Percentiles rank a stretch among this genome's conserved stretches.
phyloP scores from a whole-genome alignment of 2,797 vertebrate genomes.

The Eupleurogrammus muticus region DNA sequence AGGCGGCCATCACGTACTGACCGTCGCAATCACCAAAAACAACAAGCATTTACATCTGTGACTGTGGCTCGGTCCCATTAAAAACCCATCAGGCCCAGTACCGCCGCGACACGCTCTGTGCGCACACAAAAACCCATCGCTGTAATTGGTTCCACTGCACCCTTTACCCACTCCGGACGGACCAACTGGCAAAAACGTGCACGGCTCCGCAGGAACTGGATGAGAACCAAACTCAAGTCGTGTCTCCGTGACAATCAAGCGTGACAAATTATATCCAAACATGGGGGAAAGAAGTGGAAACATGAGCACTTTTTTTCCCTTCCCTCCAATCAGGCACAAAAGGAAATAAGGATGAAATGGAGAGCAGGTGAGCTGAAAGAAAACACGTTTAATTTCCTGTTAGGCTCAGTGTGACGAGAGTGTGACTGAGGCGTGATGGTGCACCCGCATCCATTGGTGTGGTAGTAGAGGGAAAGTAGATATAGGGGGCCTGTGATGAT shows the following conservation, averaged over 20 bases:
- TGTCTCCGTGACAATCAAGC: conserved; percentile 54
- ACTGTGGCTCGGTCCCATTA: conserved; percentile 72
- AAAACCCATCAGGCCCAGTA: conserved; percentile 74
- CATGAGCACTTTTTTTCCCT: conserved; percentile 25
- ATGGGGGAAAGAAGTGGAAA: conserved; percentile 43
- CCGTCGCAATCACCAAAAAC: conserved; percentile 66
- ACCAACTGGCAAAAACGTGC: conserved; percentile 64
- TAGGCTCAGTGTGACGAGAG: conserved; percentile 30
- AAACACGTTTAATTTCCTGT: conserved; percentile 30
- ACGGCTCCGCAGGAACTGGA: conserved; percentile 57
- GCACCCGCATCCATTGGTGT: too few species aligned
- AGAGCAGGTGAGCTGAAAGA: conserved; percentile 24
- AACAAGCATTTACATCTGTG: conserved; percentile 71
- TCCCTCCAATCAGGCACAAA: conserved; percentile 18
- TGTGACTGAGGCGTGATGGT: too few species aligned
- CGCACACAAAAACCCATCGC: conserved; percentile 68
- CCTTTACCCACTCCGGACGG: conserved; percentile 57
- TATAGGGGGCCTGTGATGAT: too few species aligned
- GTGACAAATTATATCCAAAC: conserved; percentile 61
- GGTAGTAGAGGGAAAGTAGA: too few species aligned
- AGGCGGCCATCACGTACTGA: conserved; percentile 59
- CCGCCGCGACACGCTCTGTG: conserved; percentile 65
- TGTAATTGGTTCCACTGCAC: conserved; percentile 81
- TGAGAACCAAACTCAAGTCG: conserved; percentile 46
- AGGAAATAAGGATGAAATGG: conserved; percentile 22